Evolutionary conservation across 2,888 invertebrate species (phyloP).

Genomic region (Eupithecia tripunctaria): DNA sequence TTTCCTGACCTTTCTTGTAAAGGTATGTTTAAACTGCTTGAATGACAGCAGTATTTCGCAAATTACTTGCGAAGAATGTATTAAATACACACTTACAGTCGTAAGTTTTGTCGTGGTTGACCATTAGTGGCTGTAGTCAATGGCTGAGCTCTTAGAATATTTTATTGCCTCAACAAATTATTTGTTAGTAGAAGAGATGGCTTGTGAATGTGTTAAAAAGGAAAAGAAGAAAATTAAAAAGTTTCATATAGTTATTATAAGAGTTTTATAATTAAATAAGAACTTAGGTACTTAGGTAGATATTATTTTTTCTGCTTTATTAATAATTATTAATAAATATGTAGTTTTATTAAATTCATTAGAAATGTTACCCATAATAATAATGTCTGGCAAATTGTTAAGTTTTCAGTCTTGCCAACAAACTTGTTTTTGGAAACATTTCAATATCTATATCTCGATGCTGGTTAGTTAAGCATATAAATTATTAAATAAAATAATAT

Average conservation of each 20-base stretch:
- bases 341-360: not conserved
- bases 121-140: not conserved
- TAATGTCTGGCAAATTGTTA: not conserved
- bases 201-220: not conserved
- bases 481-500: not conserved
- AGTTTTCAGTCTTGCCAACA: not conserved
- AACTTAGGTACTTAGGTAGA: not conserved
- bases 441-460: not conserved
- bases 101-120: not conserved
- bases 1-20: not conserved
- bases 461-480: not conserved
- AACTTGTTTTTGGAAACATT: not conserved
- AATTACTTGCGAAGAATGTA: not conserved
- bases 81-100: not conserved
- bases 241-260: not conserved
- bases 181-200: slow-evolving; percentile 1
- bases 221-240: not conserved
- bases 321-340: not conserved
- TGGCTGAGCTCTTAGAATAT: not conserved
- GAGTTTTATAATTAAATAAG: not conserved
- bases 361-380: not conserved
- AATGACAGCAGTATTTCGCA: not conserved
- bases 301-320: not conserved
- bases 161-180: not conserved
- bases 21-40: not conserved